Percentiles rank a stretch among this genome's conserved stretches.
phyloP scores from a whole-genome alignment of 2,888 invertebrate species.

The Phania funesta region DNA sequence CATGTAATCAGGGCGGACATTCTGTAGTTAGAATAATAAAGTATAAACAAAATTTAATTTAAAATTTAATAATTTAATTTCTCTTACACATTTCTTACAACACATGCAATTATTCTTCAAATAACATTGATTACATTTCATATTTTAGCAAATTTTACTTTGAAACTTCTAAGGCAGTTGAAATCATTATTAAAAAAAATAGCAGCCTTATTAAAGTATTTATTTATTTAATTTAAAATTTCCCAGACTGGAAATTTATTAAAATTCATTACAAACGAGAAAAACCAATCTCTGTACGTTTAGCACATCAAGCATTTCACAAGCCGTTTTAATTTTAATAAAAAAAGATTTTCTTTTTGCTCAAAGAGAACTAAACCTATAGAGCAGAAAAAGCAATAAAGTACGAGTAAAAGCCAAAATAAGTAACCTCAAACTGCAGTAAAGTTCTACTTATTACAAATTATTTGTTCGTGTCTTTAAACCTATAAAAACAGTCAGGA shows the following conservation, averaged over 20 bases:
- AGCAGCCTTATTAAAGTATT: neutral
- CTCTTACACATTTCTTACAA: too few relatives aligned
- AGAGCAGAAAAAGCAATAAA: neutral
- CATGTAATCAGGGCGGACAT: too few relatives aligned
- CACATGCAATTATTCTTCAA: too few relatives aligned
- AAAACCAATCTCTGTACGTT: neutral
- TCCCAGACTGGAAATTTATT: constrained; percentile 18
- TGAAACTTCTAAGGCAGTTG: too few relatives aligned
- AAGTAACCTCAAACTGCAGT: constrained; percentile 9
- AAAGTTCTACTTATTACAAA: constrained; percentile 9
- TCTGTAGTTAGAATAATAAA: too few relatives aligned
- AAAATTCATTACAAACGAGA: neutral
- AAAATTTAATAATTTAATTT: too few relatives aligned
- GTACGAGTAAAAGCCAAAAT: neutral
- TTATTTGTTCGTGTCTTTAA: constrained; percentile 39
- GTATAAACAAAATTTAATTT: too few relatives aligned
- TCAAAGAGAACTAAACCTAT: neutral
- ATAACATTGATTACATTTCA: too few relatives aligned
- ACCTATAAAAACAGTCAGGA: constrained; percentile 42
- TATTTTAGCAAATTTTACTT: too few relatives aligned
- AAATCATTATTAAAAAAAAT: neutral
- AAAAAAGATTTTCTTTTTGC: constrained; percentile 44
- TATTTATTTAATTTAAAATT: neutral
- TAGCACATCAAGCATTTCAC: neutral
- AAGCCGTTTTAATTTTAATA: constrained; percentile 39